Evolutionary conservation across 2,888 invertebrate species (phyloP).

Genomic region (Drosophila yooni): DNA sequence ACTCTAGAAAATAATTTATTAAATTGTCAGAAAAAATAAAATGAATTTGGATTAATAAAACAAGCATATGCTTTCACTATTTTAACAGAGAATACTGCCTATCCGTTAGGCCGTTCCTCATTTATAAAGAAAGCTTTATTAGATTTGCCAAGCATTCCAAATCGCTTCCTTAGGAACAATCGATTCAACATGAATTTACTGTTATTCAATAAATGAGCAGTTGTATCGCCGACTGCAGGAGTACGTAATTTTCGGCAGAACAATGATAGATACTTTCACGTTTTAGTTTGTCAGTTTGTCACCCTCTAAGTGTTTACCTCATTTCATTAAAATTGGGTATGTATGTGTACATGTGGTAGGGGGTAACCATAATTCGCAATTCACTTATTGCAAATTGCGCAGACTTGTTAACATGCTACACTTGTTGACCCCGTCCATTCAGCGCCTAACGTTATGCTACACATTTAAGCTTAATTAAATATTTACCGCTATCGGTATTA

Average conservation of each 20-base stretch:
- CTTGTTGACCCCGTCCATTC: slow-evolving; percentile 4
- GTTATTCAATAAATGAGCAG: neutral
- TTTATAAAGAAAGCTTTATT: neutral
- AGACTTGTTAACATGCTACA: slow-evolving; percentile 1
- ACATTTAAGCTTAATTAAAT: slow-evolving; percentile 72
- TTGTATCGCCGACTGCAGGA: neutral
- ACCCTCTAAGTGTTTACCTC: slow-evolving; percentile 8
- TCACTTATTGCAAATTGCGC: slow-evolving; percentile 32
- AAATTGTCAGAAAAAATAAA: neutral
- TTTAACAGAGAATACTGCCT: neutral
- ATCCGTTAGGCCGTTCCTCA: neutral
- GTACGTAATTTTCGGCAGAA: neutral
- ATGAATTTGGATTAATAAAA: neutral
- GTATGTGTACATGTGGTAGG: neutral
- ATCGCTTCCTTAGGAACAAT: neutral
- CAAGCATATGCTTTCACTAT: neutral
- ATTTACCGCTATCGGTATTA: slow-evolving; percentile 71
- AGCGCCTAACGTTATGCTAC: slow-evolving; percentile 15
- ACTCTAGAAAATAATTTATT: neutral
- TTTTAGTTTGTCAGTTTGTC: neutral
- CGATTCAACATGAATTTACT: neutral
- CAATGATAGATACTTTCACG: neutral
- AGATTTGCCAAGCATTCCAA: neutral
- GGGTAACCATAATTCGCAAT: neutral
- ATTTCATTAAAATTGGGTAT: slow-evolving; percentile 13